Conservation (phyloP, 2,113 vertebrate species). For the Bombycilla garrulus region DNA sequence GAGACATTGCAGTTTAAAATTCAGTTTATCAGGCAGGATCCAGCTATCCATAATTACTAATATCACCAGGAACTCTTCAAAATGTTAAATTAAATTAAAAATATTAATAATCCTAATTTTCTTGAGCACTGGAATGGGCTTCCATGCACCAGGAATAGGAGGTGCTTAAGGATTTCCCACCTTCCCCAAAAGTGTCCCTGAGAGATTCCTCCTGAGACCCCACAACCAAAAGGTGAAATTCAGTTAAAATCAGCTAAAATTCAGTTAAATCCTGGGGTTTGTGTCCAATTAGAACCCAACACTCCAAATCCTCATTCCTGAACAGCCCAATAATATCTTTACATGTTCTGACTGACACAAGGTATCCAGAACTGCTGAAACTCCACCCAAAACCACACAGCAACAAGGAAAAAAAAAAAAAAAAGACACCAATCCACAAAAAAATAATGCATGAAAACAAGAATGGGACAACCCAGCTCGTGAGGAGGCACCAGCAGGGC, state of each 20-base stretch:
- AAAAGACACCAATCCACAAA: neutral
- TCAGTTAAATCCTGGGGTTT: neutral
- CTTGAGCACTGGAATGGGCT: neutral
- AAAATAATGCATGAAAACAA: neutral
- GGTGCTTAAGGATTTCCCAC: neutral
- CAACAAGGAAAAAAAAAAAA: neutral
- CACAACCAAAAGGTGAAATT: neutral
- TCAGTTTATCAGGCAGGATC: neutral
- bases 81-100: rapidly evolving
- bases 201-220: neutral
- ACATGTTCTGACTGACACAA: rapidly evolving
- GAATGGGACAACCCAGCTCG: neutral
- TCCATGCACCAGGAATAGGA: neutral
- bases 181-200: neutral
- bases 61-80: neutral
- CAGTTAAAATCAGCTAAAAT: neutral
- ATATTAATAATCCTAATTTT: neutral
- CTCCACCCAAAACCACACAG: neutral
- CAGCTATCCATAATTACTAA: neutral
- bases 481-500: neutral
- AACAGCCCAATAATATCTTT: rapidly evolving
- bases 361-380: neutral
- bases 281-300: neutral
- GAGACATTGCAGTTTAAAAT: neutral
- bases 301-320: neutral